These are phyloP conservation scores for Rhingia campestris DNA, from an alignment of 2,888 invertebrate genomes.

Conservation along the genomic window DNA sequence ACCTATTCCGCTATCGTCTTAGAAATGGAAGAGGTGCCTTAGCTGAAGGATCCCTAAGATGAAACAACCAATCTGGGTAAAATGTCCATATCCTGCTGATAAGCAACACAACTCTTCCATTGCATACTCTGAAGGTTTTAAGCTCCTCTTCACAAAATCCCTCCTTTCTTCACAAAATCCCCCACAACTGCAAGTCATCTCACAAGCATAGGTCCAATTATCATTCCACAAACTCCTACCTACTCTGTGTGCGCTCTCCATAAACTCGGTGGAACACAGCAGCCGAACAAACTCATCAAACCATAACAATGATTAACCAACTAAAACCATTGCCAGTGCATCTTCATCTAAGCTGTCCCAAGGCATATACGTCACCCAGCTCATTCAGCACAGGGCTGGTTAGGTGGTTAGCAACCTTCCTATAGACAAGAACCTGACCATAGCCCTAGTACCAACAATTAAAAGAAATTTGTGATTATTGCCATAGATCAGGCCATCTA, in stretches of 20 bases:
- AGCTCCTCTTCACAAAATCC: neutral
- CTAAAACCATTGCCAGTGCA: constrained; percentile 47
- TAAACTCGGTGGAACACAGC: neutral
- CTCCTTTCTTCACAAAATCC: too few relatives aligned
- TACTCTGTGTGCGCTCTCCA: constrained; percentile 4
- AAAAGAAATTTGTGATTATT: constrained; percentile 72
- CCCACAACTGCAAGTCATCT: constrained; percentile 11
- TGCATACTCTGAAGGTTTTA: neutral
- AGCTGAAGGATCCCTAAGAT: too few relatives aligned
- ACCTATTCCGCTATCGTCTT: too few relatives aligned
- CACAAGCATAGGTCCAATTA: constrained; percentile 53
- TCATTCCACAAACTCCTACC: constrained; percentile 24
- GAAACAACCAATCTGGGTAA: too few relatives aligned
- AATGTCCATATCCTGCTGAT: too few relatives aligned
- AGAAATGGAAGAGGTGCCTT: too few relatives aligned
- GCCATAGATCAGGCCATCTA: constrained; percentile 66
- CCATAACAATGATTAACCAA: constrained; percentile 71
- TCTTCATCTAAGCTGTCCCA: constrained; percentile 20
- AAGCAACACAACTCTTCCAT: too few relatives aligned
- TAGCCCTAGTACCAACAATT: constrained; percentile 55
- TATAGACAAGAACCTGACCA: too few relatives aligned
- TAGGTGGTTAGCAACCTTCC: too few relatives aligned
- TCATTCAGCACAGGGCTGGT: neutral
- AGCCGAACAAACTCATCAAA: constrained; percentile 56
- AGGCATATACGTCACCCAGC: constrained; percentile 12